These are phyloP conservation scores for Apamea monoglypha DNA, from an alignment of 2,888 invertebrate species.

Conservation along the genomic window DNA sequence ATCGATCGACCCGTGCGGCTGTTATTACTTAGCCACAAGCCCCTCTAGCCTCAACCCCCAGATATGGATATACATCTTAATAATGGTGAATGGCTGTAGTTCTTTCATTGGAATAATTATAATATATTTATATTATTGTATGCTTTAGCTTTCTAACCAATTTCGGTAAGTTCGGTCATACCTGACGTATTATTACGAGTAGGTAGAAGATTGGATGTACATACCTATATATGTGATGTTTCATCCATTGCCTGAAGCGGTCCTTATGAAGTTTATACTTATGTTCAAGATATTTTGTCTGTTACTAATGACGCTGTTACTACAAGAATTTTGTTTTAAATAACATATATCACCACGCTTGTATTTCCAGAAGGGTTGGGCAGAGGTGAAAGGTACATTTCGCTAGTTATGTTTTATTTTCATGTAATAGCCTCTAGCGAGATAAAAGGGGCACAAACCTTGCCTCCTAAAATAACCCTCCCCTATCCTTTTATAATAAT, in stretches of 20 bases:
- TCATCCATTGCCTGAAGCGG: not conserved
- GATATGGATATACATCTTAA: no score
- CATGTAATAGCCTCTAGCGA: not conserved
- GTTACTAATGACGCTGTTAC: not conserved
- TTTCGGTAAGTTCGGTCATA: not conserved
- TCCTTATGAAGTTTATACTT: not conserved
- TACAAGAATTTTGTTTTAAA: conserved; percentile 5
- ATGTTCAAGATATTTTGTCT: not conserved
- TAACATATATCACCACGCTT: not conserved
- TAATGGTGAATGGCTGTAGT: no score
- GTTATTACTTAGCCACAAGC: no score
- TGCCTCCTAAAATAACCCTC: not conserved
- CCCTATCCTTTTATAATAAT: not conserved
- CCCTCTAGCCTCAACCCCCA: no score
- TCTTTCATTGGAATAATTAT: not conserved
- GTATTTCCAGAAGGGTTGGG: not conserved
- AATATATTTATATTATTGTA: not conserved
- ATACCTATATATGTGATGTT: conserved; percentile 13
- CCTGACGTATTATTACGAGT: not conserved
- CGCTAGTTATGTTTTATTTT: not conserved
- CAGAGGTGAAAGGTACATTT: not conserved
- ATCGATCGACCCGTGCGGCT: no score
- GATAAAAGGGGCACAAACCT: not conserved
- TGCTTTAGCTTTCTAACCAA: not conserved
- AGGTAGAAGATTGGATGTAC: conserved; percentile 12